Percentiles rank a stretch among this genome's conserved stretches.
Evolutionary conservation across 2,113 vertebrate genomes (phyloP).

Genomic region (Ophthalmolycus amberensis): DNA sequence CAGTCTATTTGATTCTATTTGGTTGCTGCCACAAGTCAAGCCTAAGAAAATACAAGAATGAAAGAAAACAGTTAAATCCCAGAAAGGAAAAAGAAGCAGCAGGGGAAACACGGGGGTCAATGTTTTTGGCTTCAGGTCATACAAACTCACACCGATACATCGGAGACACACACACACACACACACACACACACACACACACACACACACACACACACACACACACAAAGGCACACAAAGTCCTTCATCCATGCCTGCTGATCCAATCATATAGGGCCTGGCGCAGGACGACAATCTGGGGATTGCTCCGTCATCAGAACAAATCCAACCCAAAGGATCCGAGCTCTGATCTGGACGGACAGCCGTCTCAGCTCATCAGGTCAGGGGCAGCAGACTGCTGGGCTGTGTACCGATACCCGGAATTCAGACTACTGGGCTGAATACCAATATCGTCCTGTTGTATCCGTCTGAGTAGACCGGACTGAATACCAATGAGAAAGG

Average conservation of each 20-base stretch:
- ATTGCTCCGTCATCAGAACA: conserved; percentile 54
- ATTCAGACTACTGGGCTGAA: conserved; percentile 36
- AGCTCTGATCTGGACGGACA: conserved; percentile 52
- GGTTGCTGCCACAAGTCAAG: neutral
- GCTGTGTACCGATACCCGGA: conserved; percentile 8
- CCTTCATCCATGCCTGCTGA: conserved; percentile 21
- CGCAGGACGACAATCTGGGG: conserved; percentile 37
- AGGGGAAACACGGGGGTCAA: conserved; percentile 20
- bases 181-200: conserved; percentile 10
- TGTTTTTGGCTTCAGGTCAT: conserved; percentile 35
- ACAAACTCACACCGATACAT: neutral
- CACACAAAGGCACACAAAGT: neutral
- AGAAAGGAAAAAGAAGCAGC: conserved; percentile 9
- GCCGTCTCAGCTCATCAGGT: conserved; percentile 58
- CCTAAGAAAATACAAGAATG: neutral
- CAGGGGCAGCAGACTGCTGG: conserved; percentile 39
- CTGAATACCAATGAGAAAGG: conserved; percentile 8
- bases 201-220: neutral
- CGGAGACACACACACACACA: neutral
- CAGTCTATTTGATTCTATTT: neutral
- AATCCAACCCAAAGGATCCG: conserved; percentile 53
- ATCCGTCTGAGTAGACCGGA: conserved; percentile 4
- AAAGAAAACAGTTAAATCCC: conserved; percentile 1
- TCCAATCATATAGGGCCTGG: conserved; percentile 45
- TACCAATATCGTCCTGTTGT: conserved; percentile 31